Evolutionary conservation across 2,797 vertebrate genomes (phyloP).

Genomic region (Mus caroli): DNA sequence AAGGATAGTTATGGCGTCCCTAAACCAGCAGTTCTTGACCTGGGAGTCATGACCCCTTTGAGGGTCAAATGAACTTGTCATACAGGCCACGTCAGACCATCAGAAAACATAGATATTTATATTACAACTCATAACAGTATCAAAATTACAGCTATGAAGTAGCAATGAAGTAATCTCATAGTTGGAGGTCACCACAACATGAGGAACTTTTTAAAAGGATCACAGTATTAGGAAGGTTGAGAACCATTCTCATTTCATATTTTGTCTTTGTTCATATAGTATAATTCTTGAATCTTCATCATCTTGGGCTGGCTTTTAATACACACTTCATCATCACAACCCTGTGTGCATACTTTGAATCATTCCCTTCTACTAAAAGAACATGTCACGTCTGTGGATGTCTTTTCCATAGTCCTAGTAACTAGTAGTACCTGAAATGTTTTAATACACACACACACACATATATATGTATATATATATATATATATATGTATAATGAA

Average conservation of each 20-base stretch:
- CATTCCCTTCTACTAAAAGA: not conserved
- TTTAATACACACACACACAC: no score
- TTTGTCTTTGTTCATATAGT: not conserved
- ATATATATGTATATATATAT: not conserved
- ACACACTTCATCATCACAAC: not conserved
- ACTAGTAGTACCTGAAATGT: slow-evolving; percentile 24
- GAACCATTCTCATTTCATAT: not conserved
- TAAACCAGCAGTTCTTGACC: not conserved
- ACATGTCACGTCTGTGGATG: not conserved
- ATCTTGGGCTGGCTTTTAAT: not conserved
- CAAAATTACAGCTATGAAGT: not conserved
- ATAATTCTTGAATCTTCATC: not conserved
- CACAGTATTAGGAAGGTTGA: no score
- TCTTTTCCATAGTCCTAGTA: not conserved
- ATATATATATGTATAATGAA: slow-evolving; percentile 13
- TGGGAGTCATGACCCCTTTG: not conserved
- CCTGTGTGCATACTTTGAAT: not conserved
- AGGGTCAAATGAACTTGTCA: not conserved
- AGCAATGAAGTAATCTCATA: no score
- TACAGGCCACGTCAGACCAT: no score
- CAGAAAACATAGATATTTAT: not conserved
- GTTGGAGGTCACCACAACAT: not conserved
- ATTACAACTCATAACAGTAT: no score
- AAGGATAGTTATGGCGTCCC: not conserved
- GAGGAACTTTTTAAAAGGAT: not conserved